These are phyloP conservation scores for Chaenocephalus aceratus DNA, from an alignment of 2,113 vertebrate species.

Conservation along the genomic window DNA sequence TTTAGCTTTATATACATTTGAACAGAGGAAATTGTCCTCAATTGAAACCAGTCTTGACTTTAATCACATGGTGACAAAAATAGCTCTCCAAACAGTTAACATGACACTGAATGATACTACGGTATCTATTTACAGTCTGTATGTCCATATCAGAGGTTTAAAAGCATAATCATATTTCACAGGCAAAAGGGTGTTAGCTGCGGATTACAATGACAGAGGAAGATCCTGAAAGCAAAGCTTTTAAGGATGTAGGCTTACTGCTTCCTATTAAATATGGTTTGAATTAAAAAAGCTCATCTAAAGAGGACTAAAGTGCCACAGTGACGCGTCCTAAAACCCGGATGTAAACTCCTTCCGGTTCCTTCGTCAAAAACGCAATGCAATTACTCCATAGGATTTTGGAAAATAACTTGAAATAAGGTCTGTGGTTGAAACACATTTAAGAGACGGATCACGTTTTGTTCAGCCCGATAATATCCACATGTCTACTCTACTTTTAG, in stretches of 20 bases:
- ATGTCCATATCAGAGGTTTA: conserved; percentile 24
- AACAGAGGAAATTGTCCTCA: not conserved
- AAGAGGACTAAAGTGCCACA: conserved; percentile 9
- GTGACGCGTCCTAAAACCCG: too few species aligned
- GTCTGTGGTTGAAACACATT: too few species aligned
- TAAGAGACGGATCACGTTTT: too few species aligned
- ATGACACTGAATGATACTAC: not conserved
- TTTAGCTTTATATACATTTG: not conserved
- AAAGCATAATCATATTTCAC: conserved; percentile 37
- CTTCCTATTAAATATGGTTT: conserved; percentile 52
- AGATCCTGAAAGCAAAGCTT: conserved; percentile 39
- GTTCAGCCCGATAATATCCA: too few species aligned
- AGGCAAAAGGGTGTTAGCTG: conserved; percentile 23
- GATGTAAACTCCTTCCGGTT: too few species aligned
- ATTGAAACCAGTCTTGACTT: not conserved
- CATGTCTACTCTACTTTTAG: too few species aligned
- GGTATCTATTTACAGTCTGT: conserved; percentile 9
- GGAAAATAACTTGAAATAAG: too few species aligned
- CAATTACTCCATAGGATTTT: too few species aligned
- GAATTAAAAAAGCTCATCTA: conserved; percentile 63
- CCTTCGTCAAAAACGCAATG: too few species aligned
- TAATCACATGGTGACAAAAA: not conserved
- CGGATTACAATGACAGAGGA: conserved; percentile 51
- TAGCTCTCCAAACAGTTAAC: not conserved
- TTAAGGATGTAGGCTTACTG: conserved; percentile 29